These are phyloP conservation scores for Tenualosa thibaudeaui DNA, from an alignment of 2,797 vertebrate genomes.

Conservation along the genomic window DNA sequence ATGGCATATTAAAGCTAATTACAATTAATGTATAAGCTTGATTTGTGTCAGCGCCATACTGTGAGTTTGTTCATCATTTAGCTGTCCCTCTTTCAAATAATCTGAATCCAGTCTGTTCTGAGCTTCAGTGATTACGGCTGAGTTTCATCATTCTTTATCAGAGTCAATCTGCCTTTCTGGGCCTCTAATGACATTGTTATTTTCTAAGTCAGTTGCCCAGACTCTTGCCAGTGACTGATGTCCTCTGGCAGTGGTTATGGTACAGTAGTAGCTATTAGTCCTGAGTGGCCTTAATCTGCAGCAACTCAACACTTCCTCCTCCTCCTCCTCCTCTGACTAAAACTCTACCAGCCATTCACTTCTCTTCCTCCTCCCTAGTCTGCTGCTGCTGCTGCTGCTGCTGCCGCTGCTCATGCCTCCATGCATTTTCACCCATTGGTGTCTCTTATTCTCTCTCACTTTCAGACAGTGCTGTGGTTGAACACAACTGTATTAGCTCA, in stretches of 20 bases:
- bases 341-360: neutral
- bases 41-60: neutral
- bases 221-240: neutral
- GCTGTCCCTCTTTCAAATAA: neutral
- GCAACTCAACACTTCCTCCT: neutral
- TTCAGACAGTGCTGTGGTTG: neutral
- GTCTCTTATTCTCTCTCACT: neutral
- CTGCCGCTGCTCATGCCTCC: neutral
- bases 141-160: slow-evolving; percentile 6
- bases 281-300: neutral
- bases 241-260: neutral
- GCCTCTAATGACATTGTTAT: neutral
- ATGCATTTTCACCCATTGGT: neutral
- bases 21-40: neutral
- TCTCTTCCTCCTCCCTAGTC: neutral
- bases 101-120: neutral
- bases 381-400: neutral
- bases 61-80: neutral
- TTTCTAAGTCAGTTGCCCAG: slow-evolving; percentile 5
- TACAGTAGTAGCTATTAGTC: slow-evolving; percentile 6
- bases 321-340: neutral
- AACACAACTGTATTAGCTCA: neutral
- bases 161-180: neutral
- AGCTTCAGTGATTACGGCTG: neutral
- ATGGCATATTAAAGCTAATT: neutral